Base-by-base conservation (phyloP, 2,797 vertebrate species). In the Craterocephalus amniculus region DNA sequence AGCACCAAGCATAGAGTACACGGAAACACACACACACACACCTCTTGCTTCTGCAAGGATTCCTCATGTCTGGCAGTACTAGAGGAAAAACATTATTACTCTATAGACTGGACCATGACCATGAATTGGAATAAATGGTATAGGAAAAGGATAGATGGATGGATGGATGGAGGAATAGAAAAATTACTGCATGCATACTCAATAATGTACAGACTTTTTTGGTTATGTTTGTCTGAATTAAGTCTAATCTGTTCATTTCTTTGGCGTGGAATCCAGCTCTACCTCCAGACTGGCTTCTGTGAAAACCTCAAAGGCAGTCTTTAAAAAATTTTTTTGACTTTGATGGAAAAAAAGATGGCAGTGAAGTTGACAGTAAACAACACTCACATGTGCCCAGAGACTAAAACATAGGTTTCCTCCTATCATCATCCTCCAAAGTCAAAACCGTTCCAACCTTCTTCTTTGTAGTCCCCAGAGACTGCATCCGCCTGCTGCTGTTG, bases 401-500 rank as follows among this genome's bases (percentile, higher is more conserved):
- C 57, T 48, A 36, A 55, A 55, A 54, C 45, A 34, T 57, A 20
- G 16, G 27, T 78, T 71, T 72, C 70, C 24, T 11, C 43, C 20
- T 45, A 62, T 78, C 31, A 34, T 58, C 68, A 59, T 67, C 36
- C 36, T 68, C 18, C 31, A 58, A 67, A 72, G 68, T 58, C 51
- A 52, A 14, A 73, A 58, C 66, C 70, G 80, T 77, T 74, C 78
- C 32, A 59, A 13, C 26, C 67, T 72, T 75, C 68, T 61, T 64
- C 63, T 63, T 26, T 6, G 26, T 18, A 35, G 58, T 34, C 66
- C 68, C 80, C 2, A 14, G 73, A 74, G 82, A 77, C 55, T 9
- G 55, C 6, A 18, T 31, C 48, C 3, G 36, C 54, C 71, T 72
- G 78, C 76, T 67, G 71, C 67, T 77, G 72, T 70, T 87, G 72